A percentile compares a stretch with the other conserved stretches of the same genome.
These are phyloP conservation scores for Drosophila macrospina DNA, from an alignment of 2,888 invertebrate species.

Conservation along the genomic window DNA sequence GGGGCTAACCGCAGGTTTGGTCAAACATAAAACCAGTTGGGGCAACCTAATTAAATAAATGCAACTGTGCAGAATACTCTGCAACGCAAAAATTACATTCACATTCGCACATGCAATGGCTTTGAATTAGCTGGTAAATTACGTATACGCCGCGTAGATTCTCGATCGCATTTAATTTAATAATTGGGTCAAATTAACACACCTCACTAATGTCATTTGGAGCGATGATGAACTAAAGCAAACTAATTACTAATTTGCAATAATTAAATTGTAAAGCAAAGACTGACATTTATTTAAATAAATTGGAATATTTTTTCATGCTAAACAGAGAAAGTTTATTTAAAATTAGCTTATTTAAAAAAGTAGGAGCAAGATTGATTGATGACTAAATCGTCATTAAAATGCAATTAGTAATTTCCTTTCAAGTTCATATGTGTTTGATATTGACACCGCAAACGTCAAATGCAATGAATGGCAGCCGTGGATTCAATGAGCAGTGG, in stretches of 20 bases:
- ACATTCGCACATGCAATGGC: slow-evolving; percentile 28
- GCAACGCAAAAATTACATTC: slow-evolving; percentile 13
- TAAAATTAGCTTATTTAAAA: too few species aligned
- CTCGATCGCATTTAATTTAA: slow-evolving; percentile 40
- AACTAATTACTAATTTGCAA: slow-evolving; percentile 55
- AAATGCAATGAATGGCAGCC: too few species aligned
- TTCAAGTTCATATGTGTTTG: too few species aligned
- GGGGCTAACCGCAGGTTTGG: slow-evolving; percentile 40
- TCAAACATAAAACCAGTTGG: slow-evolving; percentile 20
- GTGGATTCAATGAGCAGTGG: too few species aligned
- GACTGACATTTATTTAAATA: background rate
- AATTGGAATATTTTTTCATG: too few species aligned
- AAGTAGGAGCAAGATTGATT: too few species aligned
- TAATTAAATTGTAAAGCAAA: slow-evolving; percentile 40
- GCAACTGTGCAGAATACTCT: slow-evolving; percentile 11
- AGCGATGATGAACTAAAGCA: slow-evolving; percentile 21
- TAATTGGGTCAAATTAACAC: slow-evolving; percentile 45
- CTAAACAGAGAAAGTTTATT: too few species aligned
- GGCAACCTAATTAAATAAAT: slow-evolving; percentile 54
- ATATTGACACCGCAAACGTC: too few species aligned
- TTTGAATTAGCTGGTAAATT: slow-evolving; percentile 4
- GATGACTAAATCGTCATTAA: too few species aligned
- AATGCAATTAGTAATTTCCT: too few species aligned
- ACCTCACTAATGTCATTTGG: slow-evolving; percentile 48
- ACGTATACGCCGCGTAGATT: slow-evolving; percentile 14